phyloP scores from a whole-genome alignment of 2,888 invertebrate genomes.

The Phengaris alcon region DNA sequence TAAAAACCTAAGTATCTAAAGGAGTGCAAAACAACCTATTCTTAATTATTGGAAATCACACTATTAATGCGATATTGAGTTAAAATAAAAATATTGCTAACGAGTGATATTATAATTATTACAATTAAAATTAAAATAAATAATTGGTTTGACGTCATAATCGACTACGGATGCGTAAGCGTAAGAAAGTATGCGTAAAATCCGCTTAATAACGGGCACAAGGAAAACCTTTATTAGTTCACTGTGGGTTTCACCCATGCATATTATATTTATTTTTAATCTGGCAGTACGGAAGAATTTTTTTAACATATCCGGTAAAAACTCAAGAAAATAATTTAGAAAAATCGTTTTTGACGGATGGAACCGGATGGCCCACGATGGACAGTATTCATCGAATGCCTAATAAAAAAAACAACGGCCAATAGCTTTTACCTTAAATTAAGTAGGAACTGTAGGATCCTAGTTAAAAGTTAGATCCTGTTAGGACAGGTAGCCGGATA shows the following conservation, averaged over 20 bases:
- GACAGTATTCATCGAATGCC: too few relatives aligned
- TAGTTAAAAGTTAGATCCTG: too few relatives aligned
- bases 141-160: not conserved
- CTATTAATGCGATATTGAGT: too few relatives aligned
- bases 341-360: not conserved
- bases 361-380: not conserved
- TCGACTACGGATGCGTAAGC: not conserved
- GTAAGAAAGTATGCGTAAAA: conserved; percentile 8
- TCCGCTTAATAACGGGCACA: not conserved
- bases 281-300: not conserved
- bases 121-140: not conserved
- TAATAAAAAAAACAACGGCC: too few relatives aligned
- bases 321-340: not conserved
- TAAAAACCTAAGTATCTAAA: too few relatives aligned
- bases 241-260: not conserved
- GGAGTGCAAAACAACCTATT: too few relatives aligned
- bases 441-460: too few relatives aligned
- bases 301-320: not conserved
- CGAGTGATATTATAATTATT: not conserved
- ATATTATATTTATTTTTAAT: not conserved
- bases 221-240: conserved; percentile 8
- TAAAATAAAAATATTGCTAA: not conserved
- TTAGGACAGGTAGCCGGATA: not conserved
- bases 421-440: too few relatives aligned
- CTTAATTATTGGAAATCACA: too few relatives aligned